These are phyloP conservation scores for silkworm (Bombyx mori) DNA, from an alignment of 1,140 invertebrate genomes.

Conservation along the genomic window DNA sequence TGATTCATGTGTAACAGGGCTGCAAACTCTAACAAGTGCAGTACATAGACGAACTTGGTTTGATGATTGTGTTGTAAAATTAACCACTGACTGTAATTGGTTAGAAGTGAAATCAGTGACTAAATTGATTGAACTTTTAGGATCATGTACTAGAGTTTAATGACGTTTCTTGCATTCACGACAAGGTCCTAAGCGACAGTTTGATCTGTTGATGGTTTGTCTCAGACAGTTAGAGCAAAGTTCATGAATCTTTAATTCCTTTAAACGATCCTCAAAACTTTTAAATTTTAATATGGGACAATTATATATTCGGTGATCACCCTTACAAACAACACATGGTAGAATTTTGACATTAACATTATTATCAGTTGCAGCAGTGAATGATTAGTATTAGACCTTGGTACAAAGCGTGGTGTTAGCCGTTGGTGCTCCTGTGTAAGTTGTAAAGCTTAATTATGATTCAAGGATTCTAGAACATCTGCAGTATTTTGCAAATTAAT, in stretches of 20 bases:
- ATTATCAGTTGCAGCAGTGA: no score
- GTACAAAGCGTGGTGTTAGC: no score
- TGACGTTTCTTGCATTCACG: constrained; percentile 18
- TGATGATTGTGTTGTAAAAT: constrained; percentile 3
- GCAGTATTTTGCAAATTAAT: no score
- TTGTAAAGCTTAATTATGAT: constrained; percentile 4
- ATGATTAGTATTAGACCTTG: no score
- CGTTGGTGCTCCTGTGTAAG: no score
- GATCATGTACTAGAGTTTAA: constrained; percentile 14
- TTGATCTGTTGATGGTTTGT: no score
- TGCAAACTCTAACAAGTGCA: constrained; percentile 18
- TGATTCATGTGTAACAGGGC: constrained; percentile 15
- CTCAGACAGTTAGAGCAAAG: constrained; percentile 19
- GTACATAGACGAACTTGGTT: constrained; percentile 23
- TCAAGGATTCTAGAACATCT: constrained; percentile 10
- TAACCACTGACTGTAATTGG: background rate
- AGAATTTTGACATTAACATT: no score
- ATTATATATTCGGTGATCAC: no score
- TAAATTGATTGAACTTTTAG: background rate
- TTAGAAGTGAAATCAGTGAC: background rate
- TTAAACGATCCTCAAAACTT: constrained; percentile 11
- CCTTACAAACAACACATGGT: no score
- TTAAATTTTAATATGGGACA: constrained; percentile 4
- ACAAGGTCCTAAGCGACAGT: constrained; percentile 21
- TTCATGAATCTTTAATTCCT: constrained; percentile 16